phyloP scores from a whole-genome alignment of 2,888 invertebrate species.

The Amiota communis region DNA sequence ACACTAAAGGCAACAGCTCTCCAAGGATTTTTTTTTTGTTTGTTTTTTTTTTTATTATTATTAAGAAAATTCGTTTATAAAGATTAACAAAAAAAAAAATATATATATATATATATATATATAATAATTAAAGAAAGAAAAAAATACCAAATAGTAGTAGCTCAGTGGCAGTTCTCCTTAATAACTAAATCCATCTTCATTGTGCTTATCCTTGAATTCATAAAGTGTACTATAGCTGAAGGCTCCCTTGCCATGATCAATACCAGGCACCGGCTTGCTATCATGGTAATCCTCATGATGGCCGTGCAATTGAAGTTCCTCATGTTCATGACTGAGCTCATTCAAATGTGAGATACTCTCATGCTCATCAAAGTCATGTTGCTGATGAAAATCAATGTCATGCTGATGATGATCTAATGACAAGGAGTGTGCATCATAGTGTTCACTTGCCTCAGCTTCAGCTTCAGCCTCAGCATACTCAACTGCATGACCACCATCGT shows the following conservation, averaged over 20 bases:
- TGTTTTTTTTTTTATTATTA: background rate
- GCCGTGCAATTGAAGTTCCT: constrained; percentile 37
- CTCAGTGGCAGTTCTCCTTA: background rate
- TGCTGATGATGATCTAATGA: constrained; percentile 35
- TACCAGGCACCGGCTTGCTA: constrained; percentile 64
- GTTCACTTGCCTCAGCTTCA: constrained; percentile 38
- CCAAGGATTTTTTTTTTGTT: background rate
- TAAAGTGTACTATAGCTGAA: constrained; percentile 70
- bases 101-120: constrained; percentile 25
- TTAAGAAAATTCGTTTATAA: background rate
- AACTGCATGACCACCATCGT: constrained; percentile 46
- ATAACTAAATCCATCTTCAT: constrained; percentile 41
- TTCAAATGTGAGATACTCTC: constrained; percentile 4
- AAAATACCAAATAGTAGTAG: constrained; percentile 4
- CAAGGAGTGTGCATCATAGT: background rate
- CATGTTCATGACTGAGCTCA: constrained; percentile 26
- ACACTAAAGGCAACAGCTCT: no score
- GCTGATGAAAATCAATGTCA: constrained; percentile 45
- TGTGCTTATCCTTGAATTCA: constrained; percentile 64
- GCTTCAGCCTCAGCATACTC: constrained; percentile 47
- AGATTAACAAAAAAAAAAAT: background rate
- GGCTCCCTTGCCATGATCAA: constrained; percentile 71
- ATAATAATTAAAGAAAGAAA: constrained; percentile 34
- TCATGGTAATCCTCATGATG: constrained; percentile 45
- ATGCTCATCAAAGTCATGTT: constrained; percentile 38